Percentiles rank a stretch among this genome's conserved stretches.
These are phyloP conservation scores for Ispidina lecontei DNA, from an alignment of 2,797 vertebrate genomes.

Conservation along the genomic window DNA sequence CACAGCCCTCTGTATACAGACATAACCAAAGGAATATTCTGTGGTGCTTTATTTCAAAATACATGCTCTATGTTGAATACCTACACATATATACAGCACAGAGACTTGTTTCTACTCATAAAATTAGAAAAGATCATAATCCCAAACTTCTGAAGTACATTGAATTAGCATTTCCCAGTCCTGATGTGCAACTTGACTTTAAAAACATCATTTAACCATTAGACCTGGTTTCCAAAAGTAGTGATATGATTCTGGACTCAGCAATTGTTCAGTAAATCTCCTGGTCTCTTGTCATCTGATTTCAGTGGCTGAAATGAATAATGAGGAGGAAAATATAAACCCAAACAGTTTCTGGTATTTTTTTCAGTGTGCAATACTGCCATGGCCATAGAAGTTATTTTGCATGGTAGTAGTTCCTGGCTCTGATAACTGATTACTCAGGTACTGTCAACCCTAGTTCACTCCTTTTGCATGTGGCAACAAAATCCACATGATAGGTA, in stretches of 20 bases:
- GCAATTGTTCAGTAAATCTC: neutral
- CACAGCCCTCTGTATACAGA: neutral
- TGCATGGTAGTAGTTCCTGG: neutral
- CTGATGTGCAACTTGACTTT: neutral
- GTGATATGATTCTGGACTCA: neutral
- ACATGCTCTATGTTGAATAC: neutral
- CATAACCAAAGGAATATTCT: neutral
- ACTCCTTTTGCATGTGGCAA: neutral
- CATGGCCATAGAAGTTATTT: neutral
- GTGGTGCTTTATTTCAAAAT: slow-evolving; percentile 37
- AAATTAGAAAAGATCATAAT: neutral
- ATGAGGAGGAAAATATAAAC: neutral
- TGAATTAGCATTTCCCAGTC: neutral
- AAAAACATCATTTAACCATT: neutral
- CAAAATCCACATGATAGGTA: neutral
- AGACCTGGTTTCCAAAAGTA: neutral
- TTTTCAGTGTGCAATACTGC: neutral
- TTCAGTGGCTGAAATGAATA: neutral
- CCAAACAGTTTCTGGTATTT: neutral
- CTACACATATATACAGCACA: neutral
- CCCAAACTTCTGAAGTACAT: neutral
- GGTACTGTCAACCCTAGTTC: neutral
- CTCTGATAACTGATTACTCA: rapidly evolving
- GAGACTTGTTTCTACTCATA: neutral
- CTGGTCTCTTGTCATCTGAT: neutral